phyloP scores from a whole-genome alignment of 2,797 vertebrate species.

The Sebastes paucispinis region DNA sequence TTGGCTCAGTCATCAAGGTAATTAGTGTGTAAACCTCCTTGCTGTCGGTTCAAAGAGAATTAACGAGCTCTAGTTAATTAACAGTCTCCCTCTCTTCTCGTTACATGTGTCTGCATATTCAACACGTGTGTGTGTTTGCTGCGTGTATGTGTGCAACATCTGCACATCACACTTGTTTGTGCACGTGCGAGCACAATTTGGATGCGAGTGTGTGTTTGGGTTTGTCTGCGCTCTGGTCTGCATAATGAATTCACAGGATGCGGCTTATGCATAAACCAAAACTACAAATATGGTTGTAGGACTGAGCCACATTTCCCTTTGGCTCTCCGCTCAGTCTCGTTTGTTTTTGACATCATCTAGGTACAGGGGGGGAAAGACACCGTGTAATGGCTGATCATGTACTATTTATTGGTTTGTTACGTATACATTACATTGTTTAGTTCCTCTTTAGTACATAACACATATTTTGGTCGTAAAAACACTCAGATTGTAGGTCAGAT shows the following conservation, averaged over 20 bases:
- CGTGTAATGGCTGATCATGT: constrained; percentile 6
- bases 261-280: constrained; percentile 71
- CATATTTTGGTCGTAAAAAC: not conserved
- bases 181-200: constrained; percentile 21
- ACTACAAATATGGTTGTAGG: constrained; percentile 71
- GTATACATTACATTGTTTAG: not conserved
- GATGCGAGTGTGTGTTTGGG: constrained; percentile 47
- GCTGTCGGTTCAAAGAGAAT: constrained; percentile 85
- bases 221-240: constrained; percentile 51
- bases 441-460: not conserved
- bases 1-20: constrained; percentile 80
- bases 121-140: constrained; percentile 59
- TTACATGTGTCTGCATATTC: constrained; percentile 82
- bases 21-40: constrained; percentile 83
- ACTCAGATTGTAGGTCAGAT: constrained; percentile 2
- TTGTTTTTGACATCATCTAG: constrained; percentile 45
- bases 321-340: constrained; percentile 36
- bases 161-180: constrained; percentile 43
- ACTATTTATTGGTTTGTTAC: constrained; percentile 25
- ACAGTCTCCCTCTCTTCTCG: constrained; percentile 79
- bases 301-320: constrained; percentile 52
- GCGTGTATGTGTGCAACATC: constrained; percentile 36
- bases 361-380: not conserved
- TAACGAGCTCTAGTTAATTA: constrained; percentile 84
- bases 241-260: constrained; percentile 71